These are phyloP conservation scores for Drosophila kurseongensis DNA, from an alignment of 1,140 invertebrate species.

Conservation along the genomic window DNA sequence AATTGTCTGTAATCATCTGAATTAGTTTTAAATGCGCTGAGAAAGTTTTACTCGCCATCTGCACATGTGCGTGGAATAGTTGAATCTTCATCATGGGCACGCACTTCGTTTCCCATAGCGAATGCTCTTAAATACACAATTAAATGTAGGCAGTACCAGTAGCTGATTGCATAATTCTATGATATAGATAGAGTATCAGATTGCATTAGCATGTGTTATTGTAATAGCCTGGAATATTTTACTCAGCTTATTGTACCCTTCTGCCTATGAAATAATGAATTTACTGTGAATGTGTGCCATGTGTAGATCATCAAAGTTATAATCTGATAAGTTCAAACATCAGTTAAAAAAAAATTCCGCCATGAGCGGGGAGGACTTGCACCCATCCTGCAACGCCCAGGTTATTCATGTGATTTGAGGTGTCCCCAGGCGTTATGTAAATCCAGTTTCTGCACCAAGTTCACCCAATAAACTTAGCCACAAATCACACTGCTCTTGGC, in stretches of 20 bases:
- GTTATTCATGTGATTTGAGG: neutral
- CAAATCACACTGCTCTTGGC: constrained; percentile 57
- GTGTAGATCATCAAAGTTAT: too few species aligned
- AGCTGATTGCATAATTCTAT: constrained; percentile 28
- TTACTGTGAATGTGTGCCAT: neutral
- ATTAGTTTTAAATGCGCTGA: constrained; percentile 72
- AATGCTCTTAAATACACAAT: constrained; percentile 47
- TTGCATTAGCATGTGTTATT: constrained; percentile 3
- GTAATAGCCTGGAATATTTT: neutral
- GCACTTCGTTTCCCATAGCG: constrained; percentile 52
- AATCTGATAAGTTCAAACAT: too few species aligned
- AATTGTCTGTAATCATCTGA: constrained; percentile 65
- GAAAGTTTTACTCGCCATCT: constrained; percentile 41
- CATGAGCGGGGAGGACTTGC: neutral
- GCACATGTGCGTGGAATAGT: constrained; percentile 45
- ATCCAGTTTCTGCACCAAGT: constrained; percentile 71
- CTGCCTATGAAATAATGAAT: neutral
- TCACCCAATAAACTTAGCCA: constrained; percentile 75
- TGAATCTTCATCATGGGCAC: constrained; percentile 37
- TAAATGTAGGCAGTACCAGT: constrained; percentile 43
- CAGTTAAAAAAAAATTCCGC: constrained; percentile 9
- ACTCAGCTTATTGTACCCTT: neutral
- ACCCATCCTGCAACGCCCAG: constrained; percentile 17
- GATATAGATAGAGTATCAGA: constrained; percentile 19
- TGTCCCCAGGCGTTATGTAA: constrained; percentile 40